Percentiles rank a stretch among this genome's conserved stretches.
phyloP scores from a whole-genome alignment of 1,140 invertebrate genomes.

The Drosophila ananassae region DNA sequence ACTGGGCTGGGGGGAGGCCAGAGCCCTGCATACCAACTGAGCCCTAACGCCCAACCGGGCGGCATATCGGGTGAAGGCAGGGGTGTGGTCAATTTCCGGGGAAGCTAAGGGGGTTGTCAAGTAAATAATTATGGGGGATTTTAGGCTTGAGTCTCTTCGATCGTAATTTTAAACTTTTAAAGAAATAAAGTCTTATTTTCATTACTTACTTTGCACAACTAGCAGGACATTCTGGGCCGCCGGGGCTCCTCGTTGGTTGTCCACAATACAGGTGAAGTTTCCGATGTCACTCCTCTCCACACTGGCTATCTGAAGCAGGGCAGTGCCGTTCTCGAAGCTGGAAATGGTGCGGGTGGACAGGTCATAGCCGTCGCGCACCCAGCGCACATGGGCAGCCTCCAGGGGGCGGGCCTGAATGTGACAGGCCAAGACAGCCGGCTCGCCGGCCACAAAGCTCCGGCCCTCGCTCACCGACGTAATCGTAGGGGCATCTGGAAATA shows the following conservation, averaged over 20 bases:
- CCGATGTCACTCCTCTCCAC: slow-evolving; percentile 94
- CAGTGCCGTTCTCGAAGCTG: slow-evolving; percentile 90
- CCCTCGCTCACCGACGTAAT: slow-evolving; percentile 91
- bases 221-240: slow-evolving; percentile 87
- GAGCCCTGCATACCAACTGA: slow-evolving; percentile 91
- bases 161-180: background rate
- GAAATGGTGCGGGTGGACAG: slow-evolving; percentile 87
- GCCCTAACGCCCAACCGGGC: slow-evolving; percentile 93
- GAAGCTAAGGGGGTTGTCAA: slow-evolving; percentile 87
- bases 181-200: background rate
- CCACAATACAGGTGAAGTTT: slow-evolving; percentile 93
- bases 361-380: slow-evolving; percentile 91
- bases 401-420: slow-evolving; percentile 93
- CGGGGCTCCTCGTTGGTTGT: slow-evolving; percentile 94
- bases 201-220: slow-evolving; percentile 92
- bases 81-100: slow-evolving; percentile 93
- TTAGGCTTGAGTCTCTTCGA: background rate
- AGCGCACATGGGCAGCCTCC: slow-evolving; percentile 91
- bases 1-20: slow-evolving; percentile 91
- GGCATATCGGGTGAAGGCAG: slow-evolving; percentile 92
- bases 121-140: background rate
- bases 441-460: slow-evolving; percentile 90
- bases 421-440: slow-evolving; percentile 94
- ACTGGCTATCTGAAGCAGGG: slow-evolving; percentile 91
- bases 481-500: slow-evolving; percentile 84